Conservation (phyloP, 2,888 invertebrate genomes). For the Cerceris ruficornis region DNA sequence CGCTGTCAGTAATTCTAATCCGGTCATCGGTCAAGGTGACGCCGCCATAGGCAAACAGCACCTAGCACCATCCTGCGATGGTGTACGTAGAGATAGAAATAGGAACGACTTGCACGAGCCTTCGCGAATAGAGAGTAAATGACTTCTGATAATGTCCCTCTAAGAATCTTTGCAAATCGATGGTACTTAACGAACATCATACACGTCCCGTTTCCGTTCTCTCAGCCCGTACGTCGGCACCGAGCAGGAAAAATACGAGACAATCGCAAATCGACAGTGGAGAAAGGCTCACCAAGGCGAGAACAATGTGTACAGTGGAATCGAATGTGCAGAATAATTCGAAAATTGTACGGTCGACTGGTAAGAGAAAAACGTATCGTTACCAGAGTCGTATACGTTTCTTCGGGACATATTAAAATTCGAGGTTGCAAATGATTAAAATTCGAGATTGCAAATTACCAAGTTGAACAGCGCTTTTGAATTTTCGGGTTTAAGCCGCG, state of each 20-base stretch:
- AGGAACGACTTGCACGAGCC: slow-evolving; percentile 64
- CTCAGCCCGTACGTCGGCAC: slow-evolving; percentile 48
- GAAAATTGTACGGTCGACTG: slow-evolving; percentile 46
- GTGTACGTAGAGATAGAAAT: slow-evolving; percentile 71
- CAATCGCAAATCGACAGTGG: slow-evolving; percentile 54
- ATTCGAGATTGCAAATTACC: too few species aligned
- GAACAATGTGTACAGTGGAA: slow-evolving; percentile 46
- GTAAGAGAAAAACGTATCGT: slow-evolving; percentile 27
- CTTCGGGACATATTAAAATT: too few species aligned
- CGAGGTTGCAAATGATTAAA: too few species aligned
- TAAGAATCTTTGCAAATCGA: not conserved
- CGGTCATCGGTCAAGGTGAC: slow-evolving; percentile 67
- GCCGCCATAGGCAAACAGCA: slow-evolving; percentile 61
- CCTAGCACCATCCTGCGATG: slow-evolving; percentile 73
- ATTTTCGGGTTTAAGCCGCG: too few species aligned
- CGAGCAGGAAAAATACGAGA: slow-evolving; percentile 53
- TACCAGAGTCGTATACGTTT: too few species aligned
- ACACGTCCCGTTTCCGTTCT: slow-evolving; percentile 3
- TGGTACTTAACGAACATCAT: not conserved
- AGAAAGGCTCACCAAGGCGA: slow-evolving; percentile 51
- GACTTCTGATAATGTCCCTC: not conserved
- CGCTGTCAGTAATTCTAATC: slow-evolving; percentile 33
- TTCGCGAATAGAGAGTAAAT: slow-evolving; percentile 62
- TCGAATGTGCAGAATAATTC: slow-evolving; percentile 17
- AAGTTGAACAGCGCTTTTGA: too few species aligned